These are phyloP conservation scores for Malacoraja senta DNA, from an alignment of 2,797 vertebrate species.

Conservation along the genomic window DNA sequence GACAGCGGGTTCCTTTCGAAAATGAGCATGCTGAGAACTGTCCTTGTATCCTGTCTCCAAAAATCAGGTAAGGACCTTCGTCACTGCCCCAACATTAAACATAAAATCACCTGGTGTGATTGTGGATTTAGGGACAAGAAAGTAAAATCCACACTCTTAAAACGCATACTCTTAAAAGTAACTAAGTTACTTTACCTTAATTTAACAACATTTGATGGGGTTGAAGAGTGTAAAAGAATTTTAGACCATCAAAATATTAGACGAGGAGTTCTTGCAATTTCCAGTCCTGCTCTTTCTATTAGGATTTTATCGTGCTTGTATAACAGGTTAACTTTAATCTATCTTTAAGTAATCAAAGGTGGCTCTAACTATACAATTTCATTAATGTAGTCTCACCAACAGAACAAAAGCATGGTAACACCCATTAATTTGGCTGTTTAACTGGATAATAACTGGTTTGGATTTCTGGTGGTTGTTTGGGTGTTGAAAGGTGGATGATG, in stretches of 20 bases:
- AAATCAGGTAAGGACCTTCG: constrained; percentile 36
- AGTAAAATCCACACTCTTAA: neutral
- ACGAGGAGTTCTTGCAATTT: neutral
- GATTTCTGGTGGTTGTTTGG: neutral
- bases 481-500: neutral
- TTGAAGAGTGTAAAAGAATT: neutral
- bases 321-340: neutral
- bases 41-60: constrained; percentile 36
- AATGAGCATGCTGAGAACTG: constrained; percentile 36
- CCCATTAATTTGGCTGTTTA: neutral
- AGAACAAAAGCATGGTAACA: neutral
- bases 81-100: constrained; percentile 4
- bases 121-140: neutral
- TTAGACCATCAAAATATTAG: neutral
- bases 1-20: constrained; percentile 35
- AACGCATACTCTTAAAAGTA: neutral
- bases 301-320: neutral
- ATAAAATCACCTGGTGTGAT: constrained; percentile 18
- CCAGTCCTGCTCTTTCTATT: neutral
- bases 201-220: neutral
- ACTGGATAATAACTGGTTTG: neutral
- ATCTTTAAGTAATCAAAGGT: neutral
- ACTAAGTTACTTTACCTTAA: neutral
- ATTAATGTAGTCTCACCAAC: neutral
- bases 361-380: neutral